A percentile compares a stretch with the other conserved stretches of the same genome.
Conservation (phyloP, 2,888 invertebrate genomes). For the Microchrysa polita region DNA sequence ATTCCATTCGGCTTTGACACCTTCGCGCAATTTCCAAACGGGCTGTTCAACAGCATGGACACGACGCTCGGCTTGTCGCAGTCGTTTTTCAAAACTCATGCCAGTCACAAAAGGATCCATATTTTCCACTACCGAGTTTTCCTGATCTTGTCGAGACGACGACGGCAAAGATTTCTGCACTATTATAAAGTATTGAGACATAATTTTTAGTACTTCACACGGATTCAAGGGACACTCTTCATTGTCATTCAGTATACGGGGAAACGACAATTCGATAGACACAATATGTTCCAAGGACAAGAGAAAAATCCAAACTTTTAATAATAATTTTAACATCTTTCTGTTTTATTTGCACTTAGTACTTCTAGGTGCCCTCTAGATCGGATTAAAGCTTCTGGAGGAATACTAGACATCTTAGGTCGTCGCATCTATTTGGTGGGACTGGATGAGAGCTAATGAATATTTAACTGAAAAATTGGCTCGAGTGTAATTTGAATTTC, state of each 20-base stretch:
- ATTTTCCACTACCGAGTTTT: not conserved
- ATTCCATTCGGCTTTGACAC: conserved; percentile 67
- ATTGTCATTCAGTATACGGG: conserved; percentile 53
- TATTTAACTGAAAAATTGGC: too few species aligned
- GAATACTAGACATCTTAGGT: too few species aligned
- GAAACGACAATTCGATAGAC: conserved; percentile 47
- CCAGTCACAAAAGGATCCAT: conserved; percentile 54
- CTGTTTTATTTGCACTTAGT: too few species aligned
- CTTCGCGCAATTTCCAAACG: conserved; percentile 69
- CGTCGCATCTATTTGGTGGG: too few species aligned
- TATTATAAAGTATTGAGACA: conserved; percentile 58
- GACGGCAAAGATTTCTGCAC: conserved; percentile 54
- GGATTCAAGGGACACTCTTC: conserved; percentile 65
- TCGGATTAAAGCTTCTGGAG: too few species aligned
- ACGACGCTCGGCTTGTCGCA: conserved; percentile 68
- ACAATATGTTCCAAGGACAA: too few species aligned
- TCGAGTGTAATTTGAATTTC: too few species aligned
- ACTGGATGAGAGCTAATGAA: too few species aligned
- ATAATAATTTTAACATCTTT: too few species aligned
- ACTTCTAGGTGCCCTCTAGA: too few species aligned
- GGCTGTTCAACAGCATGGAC: conserved; percentile 73
- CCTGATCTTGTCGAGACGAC: conserved; percentile 44
- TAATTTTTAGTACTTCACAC: conserved; percentile 64
- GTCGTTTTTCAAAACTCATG: conserved; percentile 56
- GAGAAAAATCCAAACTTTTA: too few species aligned